Conservation (phyloP, 2,113 vertebrate genomes). For the Sitta europaea region DNA sequence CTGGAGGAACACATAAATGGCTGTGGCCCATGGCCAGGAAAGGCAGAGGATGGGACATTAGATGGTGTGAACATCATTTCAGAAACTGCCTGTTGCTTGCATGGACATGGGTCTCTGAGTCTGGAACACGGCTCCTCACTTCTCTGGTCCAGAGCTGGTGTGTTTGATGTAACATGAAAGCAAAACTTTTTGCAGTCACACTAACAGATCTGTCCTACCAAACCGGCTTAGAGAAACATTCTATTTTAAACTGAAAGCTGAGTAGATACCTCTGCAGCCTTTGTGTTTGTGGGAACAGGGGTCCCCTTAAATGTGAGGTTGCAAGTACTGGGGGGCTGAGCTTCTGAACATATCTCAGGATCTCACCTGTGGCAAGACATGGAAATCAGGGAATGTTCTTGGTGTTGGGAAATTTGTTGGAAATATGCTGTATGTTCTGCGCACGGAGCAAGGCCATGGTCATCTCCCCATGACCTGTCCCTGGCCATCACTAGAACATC, state of each 20-base stretch:
- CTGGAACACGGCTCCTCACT: fast-evolving
- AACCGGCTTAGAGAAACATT: background rate
- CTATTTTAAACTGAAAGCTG: background rate
- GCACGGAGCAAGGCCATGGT: fast-evolving
- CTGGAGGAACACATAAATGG: background rate
- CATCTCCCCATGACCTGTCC: background rate
- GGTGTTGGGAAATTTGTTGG: background rate
- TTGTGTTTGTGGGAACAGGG: background rate
- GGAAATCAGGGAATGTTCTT: background rate
- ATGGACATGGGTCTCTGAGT: fast-evolving
- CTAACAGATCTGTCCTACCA: background rate
- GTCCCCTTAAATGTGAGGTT: background rate
- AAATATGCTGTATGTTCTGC: background rate
- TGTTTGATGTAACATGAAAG: background rate
- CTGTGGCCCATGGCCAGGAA: background rate
- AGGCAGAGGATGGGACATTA: background rate
- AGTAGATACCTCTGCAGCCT: background rate
- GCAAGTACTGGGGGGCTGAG: background rate
- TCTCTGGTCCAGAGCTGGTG: background rate
- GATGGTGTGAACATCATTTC: background rate
- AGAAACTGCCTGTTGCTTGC: background rate
- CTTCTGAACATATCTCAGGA: background rate
- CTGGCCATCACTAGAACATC: background rate
- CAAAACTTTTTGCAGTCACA: background rate
- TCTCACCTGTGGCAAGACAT: background rate